These are phyloP conservation scores for Pangasius mekongensis DNA, from an alignment of 2,797 vertebrate genomes.

Conservation along the genomic window DNA sequence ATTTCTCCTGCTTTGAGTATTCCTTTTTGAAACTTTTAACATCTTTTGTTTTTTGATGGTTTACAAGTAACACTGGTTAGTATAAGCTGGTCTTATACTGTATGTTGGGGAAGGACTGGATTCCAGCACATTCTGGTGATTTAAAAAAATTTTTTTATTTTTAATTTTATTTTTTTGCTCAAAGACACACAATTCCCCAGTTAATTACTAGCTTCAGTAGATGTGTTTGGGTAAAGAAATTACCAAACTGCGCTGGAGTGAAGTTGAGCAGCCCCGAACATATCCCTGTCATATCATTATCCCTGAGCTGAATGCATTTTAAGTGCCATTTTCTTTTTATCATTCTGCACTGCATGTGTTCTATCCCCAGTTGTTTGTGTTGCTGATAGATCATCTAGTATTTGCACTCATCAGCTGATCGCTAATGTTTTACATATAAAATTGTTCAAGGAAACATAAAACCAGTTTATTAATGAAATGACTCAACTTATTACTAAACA, in stretches of 20 bases:
- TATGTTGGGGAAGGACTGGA: background rate
- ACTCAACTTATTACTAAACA: constrained; percentile 18
- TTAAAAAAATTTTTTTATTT: background rate
- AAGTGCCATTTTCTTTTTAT: constrained; percentile 9
- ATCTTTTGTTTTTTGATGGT: constrained; percentile 32
- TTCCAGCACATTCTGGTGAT: background rate
- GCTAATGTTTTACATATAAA: background rate
- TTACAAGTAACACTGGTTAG: constrained; percentile 43
- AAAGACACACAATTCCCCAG: background rate
- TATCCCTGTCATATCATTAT: constrained; percentile 11
- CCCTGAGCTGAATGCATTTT: constrained; percentile 17
- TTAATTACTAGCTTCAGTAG: background rate
- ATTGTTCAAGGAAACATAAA: background rate
- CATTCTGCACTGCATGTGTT: constrained; percentile 31
- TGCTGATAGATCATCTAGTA: constrained; percentile 18
- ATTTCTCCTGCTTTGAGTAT: constrained; percentile 28
- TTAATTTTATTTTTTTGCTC: background rate
- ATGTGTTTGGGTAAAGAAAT: background rate
- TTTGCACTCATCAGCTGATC: constrained; percentile 35
- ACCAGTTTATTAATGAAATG: constrained; percentile 13
- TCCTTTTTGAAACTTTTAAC: constrained; percentile 38
- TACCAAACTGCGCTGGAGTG: background rate
- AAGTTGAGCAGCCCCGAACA: background rate
- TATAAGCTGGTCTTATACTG: constrained; percentile 63
- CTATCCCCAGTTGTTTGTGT: background rate